Percentiles rank a stretch among this genome's conserved stretches.
Evolutionary conservation across 2,888 invertebrate genomes (phyloP).

Genomic region (Endotricha flammealis): DNA sequence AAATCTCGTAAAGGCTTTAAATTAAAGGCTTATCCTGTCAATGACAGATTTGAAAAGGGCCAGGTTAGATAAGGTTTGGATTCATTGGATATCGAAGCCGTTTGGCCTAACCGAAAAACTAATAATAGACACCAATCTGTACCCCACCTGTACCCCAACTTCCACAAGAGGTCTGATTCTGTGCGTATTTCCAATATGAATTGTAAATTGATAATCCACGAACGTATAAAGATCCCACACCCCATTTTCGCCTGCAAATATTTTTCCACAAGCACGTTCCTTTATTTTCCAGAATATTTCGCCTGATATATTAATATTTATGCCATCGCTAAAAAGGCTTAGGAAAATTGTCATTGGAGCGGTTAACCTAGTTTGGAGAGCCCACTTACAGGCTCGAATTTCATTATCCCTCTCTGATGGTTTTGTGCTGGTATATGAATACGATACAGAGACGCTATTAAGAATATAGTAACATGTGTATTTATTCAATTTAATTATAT

Average conservation of each 20-base stretch:
- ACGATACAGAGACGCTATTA: too few relatives aligned
- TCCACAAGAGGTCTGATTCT: constrained; percentile 7
- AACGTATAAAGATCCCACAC: constrained; percentile 3
- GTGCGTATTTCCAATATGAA: constrained; percentile 3
- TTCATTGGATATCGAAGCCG: not conserved
- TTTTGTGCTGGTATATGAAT: not conserved
- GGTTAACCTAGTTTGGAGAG: constrained; percentile 3
- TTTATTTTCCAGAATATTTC: not conserved
- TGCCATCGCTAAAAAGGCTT: not conserved
- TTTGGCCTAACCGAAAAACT: constrained; percentile 2
- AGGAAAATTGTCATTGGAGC: constrained; percentile 2
- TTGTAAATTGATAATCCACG: constrained; percentile 7
- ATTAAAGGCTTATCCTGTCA: constrained; percentile 9
- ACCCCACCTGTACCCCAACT: constrained; percentile 3
- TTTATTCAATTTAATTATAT: too few relatives aligned
- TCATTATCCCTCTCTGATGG: constrained; percentile 6
- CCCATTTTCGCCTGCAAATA: constrained; percentile 1
- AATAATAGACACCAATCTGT: constrained; percentile 10
- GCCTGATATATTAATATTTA: not conserved
- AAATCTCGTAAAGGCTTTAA: not conserved
- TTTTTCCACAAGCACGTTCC: not conserved
- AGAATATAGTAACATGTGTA: too few relatives aligned
- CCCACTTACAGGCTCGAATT: constrained; percentile 4
- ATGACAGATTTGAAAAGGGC: constrained; percentile 14
- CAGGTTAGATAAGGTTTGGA: constrained; percentile 4